phyloP scores from a whole-genome alignment of 2,113 vertebrate species.

The Barbus barbus region DNA sequence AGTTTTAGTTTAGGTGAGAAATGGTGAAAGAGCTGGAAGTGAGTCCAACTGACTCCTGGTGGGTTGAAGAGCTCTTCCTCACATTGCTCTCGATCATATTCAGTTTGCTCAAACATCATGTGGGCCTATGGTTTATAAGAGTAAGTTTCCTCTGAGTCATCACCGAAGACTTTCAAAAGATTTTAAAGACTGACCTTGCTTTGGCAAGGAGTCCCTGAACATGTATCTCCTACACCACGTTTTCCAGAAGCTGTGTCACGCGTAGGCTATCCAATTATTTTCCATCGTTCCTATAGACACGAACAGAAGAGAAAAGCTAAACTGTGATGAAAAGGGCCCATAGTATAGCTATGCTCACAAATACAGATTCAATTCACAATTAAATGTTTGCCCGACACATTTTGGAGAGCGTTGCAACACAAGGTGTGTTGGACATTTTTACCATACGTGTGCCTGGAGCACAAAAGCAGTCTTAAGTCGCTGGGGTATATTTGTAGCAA shows the following conservation, averaged over 20 bases:
- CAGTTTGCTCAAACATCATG: background rate
- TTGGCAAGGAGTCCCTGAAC: slow-evolving; percentile 12
- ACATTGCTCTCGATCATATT: background rate
- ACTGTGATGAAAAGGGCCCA: background rate
- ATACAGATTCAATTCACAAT: background rate
- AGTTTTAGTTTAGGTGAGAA: too few relatives aligned
- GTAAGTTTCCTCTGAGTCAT: slow-evolving; percentile 34
- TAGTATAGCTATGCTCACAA: background rate
- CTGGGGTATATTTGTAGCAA: too few relatives aligned
- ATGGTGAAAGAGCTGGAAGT: too few relatives aligned
- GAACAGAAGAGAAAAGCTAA: background rate
- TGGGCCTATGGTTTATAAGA: background rate
- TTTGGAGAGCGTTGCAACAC: background rate
- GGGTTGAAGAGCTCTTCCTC: too few relatives aligned
- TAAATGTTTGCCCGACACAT: background rate
- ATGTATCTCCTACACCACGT: slow-evolving; percentile 23
- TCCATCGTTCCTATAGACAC: background rate
- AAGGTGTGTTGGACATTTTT: too few relatives aligned
- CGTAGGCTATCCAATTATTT: slow-evolving; percentile 7
- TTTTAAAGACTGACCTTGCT: slow-evolving; percentile 32
- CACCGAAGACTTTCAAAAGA: slow-evolving; percentile 26
- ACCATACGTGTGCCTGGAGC: too few relatives aligned
- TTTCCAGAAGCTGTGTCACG: slow-evolving; percentile 20
- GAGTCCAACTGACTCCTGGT: too few relatives aligned
- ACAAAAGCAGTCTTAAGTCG: too few relatives aligned